Base-by-base conservation (phyloP, 2,797 vertebrate species). In the Anguilla obscura region DNA sequence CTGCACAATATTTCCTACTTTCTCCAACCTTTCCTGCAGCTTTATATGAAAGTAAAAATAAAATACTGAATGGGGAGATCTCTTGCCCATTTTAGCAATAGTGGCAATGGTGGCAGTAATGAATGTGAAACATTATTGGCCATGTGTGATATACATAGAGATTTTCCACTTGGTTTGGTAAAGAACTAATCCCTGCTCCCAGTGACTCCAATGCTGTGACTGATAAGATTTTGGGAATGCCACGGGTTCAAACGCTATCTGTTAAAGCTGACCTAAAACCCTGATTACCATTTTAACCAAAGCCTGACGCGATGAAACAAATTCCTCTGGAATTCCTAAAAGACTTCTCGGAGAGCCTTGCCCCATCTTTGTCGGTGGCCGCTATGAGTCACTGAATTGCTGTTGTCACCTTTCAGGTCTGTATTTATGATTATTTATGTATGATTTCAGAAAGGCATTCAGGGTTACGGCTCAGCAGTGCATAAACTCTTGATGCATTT, bases 391-490 rank as follows among this genome's bases (percentile, higher is more conserved):
- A 69, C 2, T n/a, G 24, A 69, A 69, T 66, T 9, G n/a, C n/a
- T n/a, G 63, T 9, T 8, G 24, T 69, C 7, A 69, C 63, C 63
- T n/a, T 1, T 69, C 63, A 7, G 24, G n/a, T 27, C 63, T 69
- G 63, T 27, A 69, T 69, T 69, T 27, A 69, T 69, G 63, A 27
- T 69, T 69, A 69, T 69, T 69, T 69, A 69, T 69, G 63, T 27
- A 69, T 69, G 24, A 69, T 27, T n/a, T 69, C 63, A 18, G 60
- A 24, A 63, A 63, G 24, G 60, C 60, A 21, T 63, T 54, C 52
- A 58, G 56, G 12, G 56, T 16, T 58, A 58, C 56, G 2, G 63
- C 7, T 8, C 63, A 69, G 63, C 63, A 69, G 10, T 76, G 71
- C 27, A 76, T 76, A 36, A 76, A 36, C 33, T 16, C 14, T 76